Conservation (phyloP, 2,888 invertebrate genomes). For the Lasioglossum oenotherae region DNA sequence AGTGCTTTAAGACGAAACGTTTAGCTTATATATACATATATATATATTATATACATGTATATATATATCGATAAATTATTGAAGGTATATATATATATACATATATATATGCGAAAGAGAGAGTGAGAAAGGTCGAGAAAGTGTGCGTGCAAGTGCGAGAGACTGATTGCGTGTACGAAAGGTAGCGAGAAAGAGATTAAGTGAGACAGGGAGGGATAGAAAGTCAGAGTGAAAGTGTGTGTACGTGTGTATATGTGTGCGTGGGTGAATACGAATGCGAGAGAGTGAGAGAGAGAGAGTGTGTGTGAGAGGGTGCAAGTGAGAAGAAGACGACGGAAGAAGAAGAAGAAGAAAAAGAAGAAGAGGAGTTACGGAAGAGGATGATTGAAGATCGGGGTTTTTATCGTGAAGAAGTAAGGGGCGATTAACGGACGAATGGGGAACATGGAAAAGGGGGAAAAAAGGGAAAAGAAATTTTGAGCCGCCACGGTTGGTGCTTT, state of each 20-base stretch:
- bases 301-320: not conserved
- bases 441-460: slow-evolving; percentile 12
- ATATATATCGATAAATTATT: slow-evolving; percentile 80
- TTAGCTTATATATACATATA: slow-evolving; percentile 79
- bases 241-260: not conserved
- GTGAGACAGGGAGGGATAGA: slow-evolving; percentile 21
- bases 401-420: not conserved
- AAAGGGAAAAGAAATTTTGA: slow-evolving; percentile 67
- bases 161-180: not conserved
- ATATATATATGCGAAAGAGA: slow-evolving; percentile 20
- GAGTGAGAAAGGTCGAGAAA: not conserved
- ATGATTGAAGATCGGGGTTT: slow-evolving; percentile 2
- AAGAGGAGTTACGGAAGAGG: not conserved
- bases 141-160: slow-evolving; percentile 28
- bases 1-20: slow-evolving; percentile 84
- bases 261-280: not conserved
- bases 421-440: not conserved
- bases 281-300: not conserved
- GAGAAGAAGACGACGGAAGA: slow-evolving; percentile 32
- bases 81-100: slow-evolving; percentile 65
- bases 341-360: not conserved
- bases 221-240: not conserved
- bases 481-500: slow-evolving; percentile 82
- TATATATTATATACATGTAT: slow-evolving; percentile 48
- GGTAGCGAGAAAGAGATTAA: not conserved